Evolutionary conservation across 2,888 invertebrate genomes (phyloP).

Genomic region (Chamaedrilus cognettii): DNA sequence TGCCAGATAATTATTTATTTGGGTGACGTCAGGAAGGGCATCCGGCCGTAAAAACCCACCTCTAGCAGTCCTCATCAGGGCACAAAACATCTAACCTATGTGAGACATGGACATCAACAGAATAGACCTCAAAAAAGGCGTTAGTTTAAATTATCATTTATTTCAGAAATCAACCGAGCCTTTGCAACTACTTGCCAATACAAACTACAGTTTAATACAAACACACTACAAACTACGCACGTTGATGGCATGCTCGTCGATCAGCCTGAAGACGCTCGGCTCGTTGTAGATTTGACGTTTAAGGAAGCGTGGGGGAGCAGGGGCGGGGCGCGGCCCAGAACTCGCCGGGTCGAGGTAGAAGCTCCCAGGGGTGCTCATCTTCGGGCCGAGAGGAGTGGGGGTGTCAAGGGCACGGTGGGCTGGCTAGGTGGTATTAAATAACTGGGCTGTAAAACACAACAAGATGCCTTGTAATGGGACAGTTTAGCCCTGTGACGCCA

Average conservation of each 20-base stretch:
- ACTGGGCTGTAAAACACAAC: too few relatives aligned
- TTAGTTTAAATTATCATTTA: too few relatives aligned
- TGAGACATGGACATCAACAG: too few relatives aligned
- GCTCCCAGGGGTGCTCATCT: constrained; percentile 50
- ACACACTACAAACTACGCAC: constrained; percentile 38
- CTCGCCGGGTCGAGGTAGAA: constrained; percentile 49
- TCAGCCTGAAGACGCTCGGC: constrained; percentile 52
- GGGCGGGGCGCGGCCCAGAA: constrained; percentile 47
- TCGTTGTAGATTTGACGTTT: constrained; percentile 58
- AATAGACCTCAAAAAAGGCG: neutral
- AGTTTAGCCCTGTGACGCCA: too few relatives aligned
- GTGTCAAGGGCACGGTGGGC: neutral
- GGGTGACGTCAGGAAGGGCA: too few relatives aligned
- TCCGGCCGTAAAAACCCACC: too few relatives aligned
- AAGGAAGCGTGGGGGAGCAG: constrained; percentile 54
- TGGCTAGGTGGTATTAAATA: neutral
- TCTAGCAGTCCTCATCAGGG: too few relatives aligned
- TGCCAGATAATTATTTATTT: too few relatives aligned
- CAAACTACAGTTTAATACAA: neutral
- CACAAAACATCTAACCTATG: too few relatives aligned
- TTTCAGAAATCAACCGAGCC: too few relatives aligned
- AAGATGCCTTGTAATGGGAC: too few relatives aligned
- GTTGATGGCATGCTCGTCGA: constrained; percentile 57
- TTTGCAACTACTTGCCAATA: neutral
- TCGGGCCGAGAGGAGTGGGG: too few relatives aligned